Evolutionary conservation across 1,140 invertebrate genomes (phyloP).

Genomic region (Brachionus rotundiformis): DNA sequence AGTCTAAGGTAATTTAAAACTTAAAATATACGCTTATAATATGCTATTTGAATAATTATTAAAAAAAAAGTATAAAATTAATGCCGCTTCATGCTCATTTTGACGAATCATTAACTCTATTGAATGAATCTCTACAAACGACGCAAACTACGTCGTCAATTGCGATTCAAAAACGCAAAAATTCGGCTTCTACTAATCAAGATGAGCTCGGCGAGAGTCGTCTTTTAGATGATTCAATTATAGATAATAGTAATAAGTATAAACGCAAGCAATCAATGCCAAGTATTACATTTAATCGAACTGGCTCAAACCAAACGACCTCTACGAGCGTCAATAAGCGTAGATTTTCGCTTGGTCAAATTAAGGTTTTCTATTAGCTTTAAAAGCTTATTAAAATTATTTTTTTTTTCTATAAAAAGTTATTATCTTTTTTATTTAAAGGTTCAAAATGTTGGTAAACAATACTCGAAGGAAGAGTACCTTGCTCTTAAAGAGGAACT

Average conservation of each 20-base stretch:
- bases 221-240: neutral
- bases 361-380: slow-evolving; percentile 1
- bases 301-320: neutral
- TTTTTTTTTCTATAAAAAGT: neutral
- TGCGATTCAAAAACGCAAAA: neutral
- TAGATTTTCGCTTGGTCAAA: slow-evolving; percentile 7
- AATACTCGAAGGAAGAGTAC: slow-evolving; percentile 50
- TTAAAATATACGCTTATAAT: neutral
- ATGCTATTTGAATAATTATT: neutral
- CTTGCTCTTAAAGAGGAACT: slow-evolving; percentile 40
- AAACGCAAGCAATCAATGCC: slow-evolving; percentile 38
- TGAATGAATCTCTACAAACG: neutral
- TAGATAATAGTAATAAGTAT: slow-evolving; percentile 14
- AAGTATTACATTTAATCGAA: slow-evolving; percentile 15
- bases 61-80: slow-evolving; percentile 26
- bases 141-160: neutral
- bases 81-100: slow-evolving; percentile 6
- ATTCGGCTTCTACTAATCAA: slow-evolving; percentile 29
- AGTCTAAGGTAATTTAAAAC: slow-evolving; percentile 15
- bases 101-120: slow-evolving; percentile 2
- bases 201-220: slow-evolving; percentile 5
- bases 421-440: neutral
- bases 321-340: neutral
- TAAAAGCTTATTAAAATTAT: neutral
- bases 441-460: slow-evolving; percentile 10